phyloP scores from a whole-genome alignment of 2,113 vertebrate species.

The Notechis scutatus region DNA sequence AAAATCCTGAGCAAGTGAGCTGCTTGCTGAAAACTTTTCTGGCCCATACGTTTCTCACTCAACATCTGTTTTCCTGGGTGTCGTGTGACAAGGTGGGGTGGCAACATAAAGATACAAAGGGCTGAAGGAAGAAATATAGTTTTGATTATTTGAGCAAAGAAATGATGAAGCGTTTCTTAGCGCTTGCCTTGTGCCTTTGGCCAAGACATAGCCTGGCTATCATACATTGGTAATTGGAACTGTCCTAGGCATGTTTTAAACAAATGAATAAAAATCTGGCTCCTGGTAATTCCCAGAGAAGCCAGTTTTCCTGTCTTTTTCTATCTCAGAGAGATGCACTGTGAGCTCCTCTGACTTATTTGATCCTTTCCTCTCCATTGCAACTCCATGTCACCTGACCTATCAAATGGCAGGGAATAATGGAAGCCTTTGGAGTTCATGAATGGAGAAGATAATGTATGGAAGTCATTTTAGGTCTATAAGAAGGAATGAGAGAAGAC shows the following conservation, averaged over 20 bases:
- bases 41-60: not conserved
- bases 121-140: not conserved
- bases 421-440: not conserved
- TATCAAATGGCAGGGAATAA: not conserved
- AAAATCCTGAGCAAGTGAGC: not conserved
- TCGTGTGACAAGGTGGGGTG: not conserved
- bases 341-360: not conserved
- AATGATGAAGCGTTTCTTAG: not conserved
- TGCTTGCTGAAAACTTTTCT: not conserved
- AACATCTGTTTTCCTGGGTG: not conserved
- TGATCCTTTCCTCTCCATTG: not conserved
- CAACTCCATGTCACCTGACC: not conserved
- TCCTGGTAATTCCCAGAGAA: not conserved
- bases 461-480: not conserved
- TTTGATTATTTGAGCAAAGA: not conserved
- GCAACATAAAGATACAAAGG: not conserved
- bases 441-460: not conserved
- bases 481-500: not conserved
- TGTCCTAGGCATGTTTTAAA: not conserved
- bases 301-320: not conserved
- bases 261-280: not conserved
- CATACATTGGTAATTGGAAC: not conserved
- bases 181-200: not conserved
- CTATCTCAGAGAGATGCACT: not conserved
- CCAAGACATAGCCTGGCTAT: not conserved